Evolutionary conservation across 2,113 vertebrate genomes (phyloP).

Genomic region (Heteronetta atricapilla): DNA sequence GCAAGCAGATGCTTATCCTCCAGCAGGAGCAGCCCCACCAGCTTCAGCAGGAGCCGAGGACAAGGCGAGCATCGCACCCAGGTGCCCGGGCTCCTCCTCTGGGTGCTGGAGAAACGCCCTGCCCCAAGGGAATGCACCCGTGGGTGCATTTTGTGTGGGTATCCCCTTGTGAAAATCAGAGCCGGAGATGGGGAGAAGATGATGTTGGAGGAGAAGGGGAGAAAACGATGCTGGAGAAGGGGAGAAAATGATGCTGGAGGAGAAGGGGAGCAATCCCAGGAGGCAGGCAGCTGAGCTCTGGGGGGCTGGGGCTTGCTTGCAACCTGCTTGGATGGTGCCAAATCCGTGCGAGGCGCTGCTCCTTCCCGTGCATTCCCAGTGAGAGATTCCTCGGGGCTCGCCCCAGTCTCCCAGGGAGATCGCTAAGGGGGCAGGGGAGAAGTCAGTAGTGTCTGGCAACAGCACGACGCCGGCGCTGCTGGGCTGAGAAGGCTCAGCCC

Average conservation of each 20-base stretch:
- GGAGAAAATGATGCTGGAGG: too few relatives aligned
- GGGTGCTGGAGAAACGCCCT: neutral
- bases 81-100: neutral
- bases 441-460: neutral
- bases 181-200: neutral
- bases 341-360: neutral
- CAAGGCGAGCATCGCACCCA: accelerated
- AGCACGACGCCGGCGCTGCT: neutral
- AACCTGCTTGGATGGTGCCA: neutral
- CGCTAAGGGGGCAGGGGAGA: neutral
- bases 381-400: neutral
- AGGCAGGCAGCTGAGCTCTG: neutral
- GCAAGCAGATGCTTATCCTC: neutral
- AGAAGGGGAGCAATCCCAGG: neutral
- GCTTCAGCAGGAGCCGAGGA: neutral
- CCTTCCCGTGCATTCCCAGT: neutral
- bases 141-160: neutral
- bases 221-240: too few relatives aligned
- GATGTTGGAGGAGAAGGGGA: too few relatives aligned
- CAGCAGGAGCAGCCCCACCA: neutral
- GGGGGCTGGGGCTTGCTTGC: too few relatives aligned
- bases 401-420: neutral
- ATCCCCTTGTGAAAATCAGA: neutral
- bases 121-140: neutral
- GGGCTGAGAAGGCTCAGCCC: neutral